A percentile compares a stretch with the other conserved stretches of the same genome.
phyloP scores from a whole-genome alignment of 2,888 invertebrate species.

The Oscheius sp. region DNA sequence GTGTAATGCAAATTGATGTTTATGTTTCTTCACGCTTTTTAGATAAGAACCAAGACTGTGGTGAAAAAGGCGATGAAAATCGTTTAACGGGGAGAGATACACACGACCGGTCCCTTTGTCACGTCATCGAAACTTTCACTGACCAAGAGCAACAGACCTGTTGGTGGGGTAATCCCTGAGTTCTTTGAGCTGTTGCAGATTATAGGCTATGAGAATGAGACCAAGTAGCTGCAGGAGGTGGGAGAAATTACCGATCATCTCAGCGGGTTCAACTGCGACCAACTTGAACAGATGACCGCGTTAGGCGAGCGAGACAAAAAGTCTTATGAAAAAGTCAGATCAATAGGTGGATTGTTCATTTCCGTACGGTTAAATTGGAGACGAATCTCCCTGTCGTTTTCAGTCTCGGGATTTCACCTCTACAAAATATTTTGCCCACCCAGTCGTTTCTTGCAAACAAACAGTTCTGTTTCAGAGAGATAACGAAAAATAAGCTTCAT shows the following conservation, averaged over 20 bases:
- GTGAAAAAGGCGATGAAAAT: not conserved
- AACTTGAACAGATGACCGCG: not conserved
- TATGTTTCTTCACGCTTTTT: conserved; percentile 17
- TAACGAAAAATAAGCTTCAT: conserved; percentile 17
- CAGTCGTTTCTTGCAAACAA: too few relatives aligned
- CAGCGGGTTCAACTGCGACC: not conserved
- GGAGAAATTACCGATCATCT: conserved; percentile 12
- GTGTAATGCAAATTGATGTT: conserved; percentile 19
- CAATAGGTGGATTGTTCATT: conserved; percentile 6
- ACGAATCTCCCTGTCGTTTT: too few relatives aligned
- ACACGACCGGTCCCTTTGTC: conserved; percentile 8
- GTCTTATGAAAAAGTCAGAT: not conserved
- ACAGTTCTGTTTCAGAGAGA: too few relatives aligned
- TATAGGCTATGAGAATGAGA: conserved; percentile 17
- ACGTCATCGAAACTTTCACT: not conserved
- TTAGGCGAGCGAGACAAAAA: conserved; percentile 8
- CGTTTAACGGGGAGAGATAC: not conserved
- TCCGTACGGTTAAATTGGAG: too few relatives aligned
- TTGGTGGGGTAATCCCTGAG: not conserved
- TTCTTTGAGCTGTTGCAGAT: conserved; percentile 3
- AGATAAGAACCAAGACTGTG: conserved; percentile 1
- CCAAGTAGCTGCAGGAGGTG: conserved; percentile 7
- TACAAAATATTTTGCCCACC: too few relatives aligned
- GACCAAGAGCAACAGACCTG: not conserved
- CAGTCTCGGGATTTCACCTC: too few relatives aligned